Conservation (phyloP, 2,888 invertebrate species). For the Hesperia comma region DNA sequence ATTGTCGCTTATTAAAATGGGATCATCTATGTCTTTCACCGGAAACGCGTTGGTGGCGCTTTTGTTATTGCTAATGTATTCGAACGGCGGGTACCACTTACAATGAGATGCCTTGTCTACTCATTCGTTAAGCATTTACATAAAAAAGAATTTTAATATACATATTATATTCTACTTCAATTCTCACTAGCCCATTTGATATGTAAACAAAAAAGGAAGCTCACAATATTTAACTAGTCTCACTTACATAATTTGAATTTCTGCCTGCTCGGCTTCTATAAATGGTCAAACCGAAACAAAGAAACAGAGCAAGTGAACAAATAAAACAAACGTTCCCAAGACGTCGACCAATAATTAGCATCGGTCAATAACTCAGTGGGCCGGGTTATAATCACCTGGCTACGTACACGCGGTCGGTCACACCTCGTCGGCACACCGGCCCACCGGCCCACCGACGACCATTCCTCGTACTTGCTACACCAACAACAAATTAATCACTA, state of each 20-base stretch:
- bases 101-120: too few species aligned
- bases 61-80: too few species aligned
- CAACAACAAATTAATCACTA: constrained; percentile 75
- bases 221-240: not conserved
- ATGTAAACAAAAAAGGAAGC: too few species aligned
- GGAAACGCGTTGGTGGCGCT: too few species aligned
- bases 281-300: constrained; percentile 4
- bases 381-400: constrained; percentile 59
- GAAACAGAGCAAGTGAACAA: constrained; percentile 36
- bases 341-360: constrained; percentile 70
- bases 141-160: too few species aligned
- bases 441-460: constrained; percentile 56
- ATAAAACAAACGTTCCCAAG: constrained; percentile 47
- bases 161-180: too few species aligned
- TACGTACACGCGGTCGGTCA: constrained; percentile 60
- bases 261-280: not conserved
- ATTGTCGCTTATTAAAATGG: too few species aligned
- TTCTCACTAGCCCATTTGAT: too few species aligned
- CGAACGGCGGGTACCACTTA: too few species aligned
- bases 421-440: constrained; percentile 55
- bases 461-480: constrained; percentile 72
- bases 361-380: constrained; percentile 68
- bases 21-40: too few species aligned
- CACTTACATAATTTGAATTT: not conserved
- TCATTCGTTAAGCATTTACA: too few species aligned